Evolutionary conservation across 2,113 vertebrate species (phyloP).

Genomic region (Centropus unirufus): DNA sequence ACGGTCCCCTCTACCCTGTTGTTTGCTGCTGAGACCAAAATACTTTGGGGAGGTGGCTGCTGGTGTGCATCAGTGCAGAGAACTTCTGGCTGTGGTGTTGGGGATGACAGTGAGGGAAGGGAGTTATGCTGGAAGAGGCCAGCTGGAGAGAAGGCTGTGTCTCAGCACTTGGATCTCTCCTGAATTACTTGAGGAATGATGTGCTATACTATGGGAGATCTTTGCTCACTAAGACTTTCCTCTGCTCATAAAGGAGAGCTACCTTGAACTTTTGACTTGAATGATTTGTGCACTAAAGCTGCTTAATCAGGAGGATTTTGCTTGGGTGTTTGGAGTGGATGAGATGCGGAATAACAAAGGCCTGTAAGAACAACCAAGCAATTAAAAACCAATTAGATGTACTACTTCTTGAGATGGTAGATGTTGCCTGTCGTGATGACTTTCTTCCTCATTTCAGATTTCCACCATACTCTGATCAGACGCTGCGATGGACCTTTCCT

Average conservation of each 20-base stretch:
- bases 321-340: background rate
- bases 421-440: background rate
- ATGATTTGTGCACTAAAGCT: background rate
- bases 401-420: background rate
- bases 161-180: background rate
- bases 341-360: background rate
- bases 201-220: background rate
- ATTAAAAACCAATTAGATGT: background rate
- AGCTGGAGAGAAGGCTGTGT: background rate
- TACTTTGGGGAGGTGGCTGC: background rate
- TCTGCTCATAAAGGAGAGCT: background rate
- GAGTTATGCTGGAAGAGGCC: background rate
- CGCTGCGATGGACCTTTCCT: slow-evolving; percentile 19
- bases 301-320: background rate
- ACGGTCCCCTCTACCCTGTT: background rate
- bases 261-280: accelerated
- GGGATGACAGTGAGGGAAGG: accelerated
- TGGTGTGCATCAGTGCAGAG: background rate
- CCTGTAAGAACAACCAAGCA: background rate
- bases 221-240: background rate
- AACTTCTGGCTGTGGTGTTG: accelerated
- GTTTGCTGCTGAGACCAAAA: background rate
- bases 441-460: slow-evolving; percentile 34
- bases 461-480: background rate
- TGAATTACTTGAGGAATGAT: background rate